Evolutionary conservation across 2,113 vertebrate species (phyloP).

Genomic region (Bothrops jararaca): DNA sequence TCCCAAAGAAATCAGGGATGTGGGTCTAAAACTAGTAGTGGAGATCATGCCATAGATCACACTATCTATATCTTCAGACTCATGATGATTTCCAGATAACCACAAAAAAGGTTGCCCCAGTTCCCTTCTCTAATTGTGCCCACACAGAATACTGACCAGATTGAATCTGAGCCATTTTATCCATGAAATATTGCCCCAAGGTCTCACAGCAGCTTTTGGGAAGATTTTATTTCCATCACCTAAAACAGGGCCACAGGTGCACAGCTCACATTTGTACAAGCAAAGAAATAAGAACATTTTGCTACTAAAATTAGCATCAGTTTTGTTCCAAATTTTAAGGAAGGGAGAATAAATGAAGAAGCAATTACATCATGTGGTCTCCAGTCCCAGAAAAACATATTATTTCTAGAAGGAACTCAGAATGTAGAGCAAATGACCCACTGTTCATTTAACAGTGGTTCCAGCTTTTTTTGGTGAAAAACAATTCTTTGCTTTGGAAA

Average conservation of each 20-base stretch:
- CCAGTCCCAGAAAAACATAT: neutral
- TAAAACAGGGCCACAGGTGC: neutral
- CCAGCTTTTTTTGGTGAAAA: neutral
- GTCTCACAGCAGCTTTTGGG: neutral
- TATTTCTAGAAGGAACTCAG: neutral
- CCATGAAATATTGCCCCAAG: neutral
- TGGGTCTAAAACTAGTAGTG: neutral
- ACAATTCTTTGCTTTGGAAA: neutral
- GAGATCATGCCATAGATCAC: neutral
- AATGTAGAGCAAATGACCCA: neutral
- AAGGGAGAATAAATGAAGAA: neutral
- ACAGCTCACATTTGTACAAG: neutral
- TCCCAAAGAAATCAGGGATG: neutral
- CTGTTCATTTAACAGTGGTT: too few relatives aligned
- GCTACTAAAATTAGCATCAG: neutral
- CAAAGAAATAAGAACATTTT: conserved; percentile 1
- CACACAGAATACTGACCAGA: neutral
- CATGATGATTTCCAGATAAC: neutral
- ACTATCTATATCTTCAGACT: neutral
- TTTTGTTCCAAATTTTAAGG: neutral
- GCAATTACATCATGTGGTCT: neutral
- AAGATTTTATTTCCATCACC: neutral
- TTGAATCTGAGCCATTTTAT: neutral
- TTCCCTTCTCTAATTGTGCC: neutral
- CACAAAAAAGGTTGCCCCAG: neutral